A percentile compares a stretch with the other conserved stretches of the same genome.
Evolutionary conservation across 2,797 vertebrate genomes (phyloP).

Genomic region (Sparus aurata): DNA sequence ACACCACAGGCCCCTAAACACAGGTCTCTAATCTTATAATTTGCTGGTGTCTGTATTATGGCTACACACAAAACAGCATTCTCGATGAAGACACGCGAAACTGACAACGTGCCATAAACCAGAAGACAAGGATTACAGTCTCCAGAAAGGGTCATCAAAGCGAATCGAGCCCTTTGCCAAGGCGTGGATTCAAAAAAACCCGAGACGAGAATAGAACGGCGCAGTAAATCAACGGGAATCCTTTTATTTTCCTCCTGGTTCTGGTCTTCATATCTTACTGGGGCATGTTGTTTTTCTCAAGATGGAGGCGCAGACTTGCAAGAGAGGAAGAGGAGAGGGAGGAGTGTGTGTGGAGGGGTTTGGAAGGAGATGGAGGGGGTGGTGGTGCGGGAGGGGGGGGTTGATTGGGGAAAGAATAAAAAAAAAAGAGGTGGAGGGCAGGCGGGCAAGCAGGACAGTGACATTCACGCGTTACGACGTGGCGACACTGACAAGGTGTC

Average conservation of each 20-base stretch:
- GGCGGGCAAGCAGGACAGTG: conserved; percentile 77
- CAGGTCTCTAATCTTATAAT: conserved; percentile 56
- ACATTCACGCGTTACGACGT: conserved; percentile 85
- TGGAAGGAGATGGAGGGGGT: conserved; percentile 5
- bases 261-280: conserved; percentile 52
- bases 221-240: conserved; percentile 56
- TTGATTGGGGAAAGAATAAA: conserved; percentile 38
- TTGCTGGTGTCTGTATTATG: conserved; percentile 55
- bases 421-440: conserved; percentile 56
- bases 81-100: conserved; percentile 61
- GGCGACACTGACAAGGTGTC: conserved; percentile 81
- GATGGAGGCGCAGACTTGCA: conserved; percentile 63
- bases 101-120: conserved; percentile 61
- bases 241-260: conserved; percentile 57
- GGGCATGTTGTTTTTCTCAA: conserved; percentile 67
- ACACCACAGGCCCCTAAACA: conserved; percentile 49
- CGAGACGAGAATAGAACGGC: conserved; percentile 41
- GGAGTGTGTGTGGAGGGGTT: conserved; percentile 32
- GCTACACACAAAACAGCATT: conserved; percentile 43
- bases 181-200: conserved; percentile 45
- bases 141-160: conserved; percentile 61
- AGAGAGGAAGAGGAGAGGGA: conserved; percentile 44
- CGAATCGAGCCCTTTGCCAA: conserved; percentile 29
- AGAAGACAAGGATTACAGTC: conserved; percentile 45
- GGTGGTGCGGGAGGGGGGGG: neutral